phyloP scores from a whole-genome alignment of 2,113 vertebrate genomes.

The Rhinopithecus roxellana region DNA sequence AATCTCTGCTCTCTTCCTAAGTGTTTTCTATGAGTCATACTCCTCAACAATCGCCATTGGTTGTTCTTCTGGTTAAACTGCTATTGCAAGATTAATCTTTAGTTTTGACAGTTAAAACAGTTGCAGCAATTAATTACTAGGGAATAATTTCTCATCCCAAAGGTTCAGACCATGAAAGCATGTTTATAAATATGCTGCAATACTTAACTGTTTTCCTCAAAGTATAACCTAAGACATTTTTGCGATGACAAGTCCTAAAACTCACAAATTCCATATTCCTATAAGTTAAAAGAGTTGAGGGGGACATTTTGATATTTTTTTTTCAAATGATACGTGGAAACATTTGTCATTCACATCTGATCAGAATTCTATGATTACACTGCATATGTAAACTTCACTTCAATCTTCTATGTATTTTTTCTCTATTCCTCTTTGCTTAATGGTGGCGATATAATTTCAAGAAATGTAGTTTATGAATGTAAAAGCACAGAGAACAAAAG shows the following conservation, averaged over 20 bases:
- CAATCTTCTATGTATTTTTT: neutral
- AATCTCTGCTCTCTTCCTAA: constrained; percentile 39
- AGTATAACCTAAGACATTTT: constrained; percentile 58
- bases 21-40: constrained; percentile 48
- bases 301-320: neutral
- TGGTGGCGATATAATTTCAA: constrained; percentile 71
- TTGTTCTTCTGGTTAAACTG: constrained; percentile 58
- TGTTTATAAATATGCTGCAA: constrained; percentile 62
- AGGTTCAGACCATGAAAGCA: constrained; percentile 53
- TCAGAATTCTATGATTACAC: constrained; percentile 36
- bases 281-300: constrained; percentile 29
- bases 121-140: constrained; percentile 73
- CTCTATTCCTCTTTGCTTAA: constrained; percentile 56
- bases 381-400: constrained; percentile 27
- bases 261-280: constrained; percentile 41
- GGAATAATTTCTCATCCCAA: constrained; percentile 48
- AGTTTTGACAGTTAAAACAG: constrained; percentile 73
- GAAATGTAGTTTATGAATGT: constrained; percentile 66
- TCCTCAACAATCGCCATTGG: constrained; percentile 42
- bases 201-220: constrained; percentile 59
- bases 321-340: neutral
- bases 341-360: constrained; percentile 15
- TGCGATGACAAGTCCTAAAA: constrained; percentile 44
- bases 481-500: constrained; percentile 75
- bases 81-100: constrained; percentile 58